A percentile compares a stretch with the other conserved stretches of the same genome.
These are phyloP conservation scores for Eurystomus gularis DNA, from an alignment of 2,113 vertebrate genomes.

Conservation along the genomic window DNA sequence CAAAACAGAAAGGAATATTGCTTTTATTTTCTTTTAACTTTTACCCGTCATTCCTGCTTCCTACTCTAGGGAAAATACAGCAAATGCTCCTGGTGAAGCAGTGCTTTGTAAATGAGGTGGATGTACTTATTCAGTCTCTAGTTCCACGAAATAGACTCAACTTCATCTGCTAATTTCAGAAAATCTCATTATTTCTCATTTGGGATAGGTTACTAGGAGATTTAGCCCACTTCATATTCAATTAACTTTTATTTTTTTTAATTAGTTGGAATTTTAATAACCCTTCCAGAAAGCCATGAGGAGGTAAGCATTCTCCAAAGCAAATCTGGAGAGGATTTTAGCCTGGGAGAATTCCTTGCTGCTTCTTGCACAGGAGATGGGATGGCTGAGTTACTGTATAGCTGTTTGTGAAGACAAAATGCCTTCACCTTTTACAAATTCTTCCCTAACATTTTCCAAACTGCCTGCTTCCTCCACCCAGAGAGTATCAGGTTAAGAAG, in stretches of 20 bases:
- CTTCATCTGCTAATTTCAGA: neutral
- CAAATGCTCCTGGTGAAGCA: neutral
- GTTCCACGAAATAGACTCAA: neutral
- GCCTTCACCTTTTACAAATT: neutral
- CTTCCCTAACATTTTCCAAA: neutral
- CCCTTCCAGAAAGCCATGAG: neutral
- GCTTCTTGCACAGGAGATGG: neutral
- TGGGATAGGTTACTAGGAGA: conserved; percentile 10
- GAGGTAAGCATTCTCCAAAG: neutral
- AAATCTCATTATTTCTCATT: conserved; percentile 15
- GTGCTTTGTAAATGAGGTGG: neutral
- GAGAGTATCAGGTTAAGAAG: neutral
- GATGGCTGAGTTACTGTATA: neutral
- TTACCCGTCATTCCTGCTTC: neutral
- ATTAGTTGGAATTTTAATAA: conserved; percentile 34
- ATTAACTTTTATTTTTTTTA: conserved; percentile 37
- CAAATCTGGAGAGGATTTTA: neutral
- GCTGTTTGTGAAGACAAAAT: neutral
- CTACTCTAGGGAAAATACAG: neutral
- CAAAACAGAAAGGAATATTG: neutral
- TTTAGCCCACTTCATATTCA: conserved; percentile 6
- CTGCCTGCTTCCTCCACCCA: neutral
- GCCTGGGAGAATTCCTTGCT: neutral
- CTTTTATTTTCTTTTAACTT: neutral
- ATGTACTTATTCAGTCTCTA: neutral